Conservation (phyloP, 2,113 vertebrate species). For the Corapipo altera region DNA sequence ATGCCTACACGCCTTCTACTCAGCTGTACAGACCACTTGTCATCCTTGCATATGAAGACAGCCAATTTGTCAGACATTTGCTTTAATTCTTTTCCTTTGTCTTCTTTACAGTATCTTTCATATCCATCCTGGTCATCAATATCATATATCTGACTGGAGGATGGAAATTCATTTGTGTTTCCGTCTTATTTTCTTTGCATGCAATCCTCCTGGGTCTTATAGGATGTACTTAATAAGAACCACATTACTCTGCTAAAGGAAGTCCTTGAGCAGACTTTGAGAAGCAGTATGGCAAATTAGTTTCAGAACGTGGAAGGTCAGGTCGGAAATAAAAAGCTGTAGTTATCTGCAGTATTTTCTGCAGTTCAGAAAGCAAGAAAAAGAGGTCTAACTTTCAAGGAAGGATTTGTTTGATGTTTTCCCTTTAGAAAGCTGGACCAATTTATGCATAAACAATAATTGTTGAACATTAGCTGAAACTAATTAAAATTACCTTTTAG, state of each 20-base stretch:
- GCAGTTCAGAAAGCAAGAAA: constrained; percentile 50
- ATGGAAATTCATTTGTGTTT: constrained; percentile 80
- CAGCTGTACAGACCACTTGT: constrained; percentile 51
- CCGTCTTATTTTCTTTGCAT: constrained; percentile 74
- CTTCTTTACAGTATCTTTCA: constrained; percentile 59
- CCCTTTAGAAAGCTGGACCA: not conserved
- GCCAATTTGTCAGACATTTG: constrained; percentile 79
- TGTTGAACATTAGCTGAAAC: not conserved
- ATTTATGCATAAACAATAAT: not conserved
- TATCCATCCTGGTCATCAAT: constrained; percentile 82
- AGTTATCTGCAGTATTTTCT: constrained; percentile 68
- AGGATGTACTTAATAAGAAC: constrained; percentile 91
- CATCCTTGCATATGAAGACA: constrained; percentile 67
- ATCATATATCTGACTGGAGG: constrained; percentile 81
- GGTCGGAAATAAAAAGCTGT: constrained; percentile 68
- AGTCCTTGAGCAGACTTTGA: constrained; percentile 81
- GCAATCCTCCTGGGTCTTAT: constrained; percentile 78
- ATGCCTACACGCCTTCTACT: constrained; percentile 66
- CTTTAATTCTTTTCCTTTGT: constrained; percentile 67
- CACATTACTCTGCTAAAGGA: constrained; percentile 86
- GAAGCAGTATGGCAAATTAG: constrained; percentile 80
- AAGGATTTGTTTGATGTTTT: not conserved
- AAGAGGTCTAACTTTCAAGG: constrained; percentile 1
- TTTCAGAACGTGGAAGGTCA: constrained; percentile 77
- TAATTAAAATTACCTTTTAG: not conserved